A percentile compares a stretch with the other conserved stretches of the same genome.
Evolutionary conservation across 1,140 invertebrate genomes (phyloP).

Genomic region (Leptonema lineaticorne): DNA sequence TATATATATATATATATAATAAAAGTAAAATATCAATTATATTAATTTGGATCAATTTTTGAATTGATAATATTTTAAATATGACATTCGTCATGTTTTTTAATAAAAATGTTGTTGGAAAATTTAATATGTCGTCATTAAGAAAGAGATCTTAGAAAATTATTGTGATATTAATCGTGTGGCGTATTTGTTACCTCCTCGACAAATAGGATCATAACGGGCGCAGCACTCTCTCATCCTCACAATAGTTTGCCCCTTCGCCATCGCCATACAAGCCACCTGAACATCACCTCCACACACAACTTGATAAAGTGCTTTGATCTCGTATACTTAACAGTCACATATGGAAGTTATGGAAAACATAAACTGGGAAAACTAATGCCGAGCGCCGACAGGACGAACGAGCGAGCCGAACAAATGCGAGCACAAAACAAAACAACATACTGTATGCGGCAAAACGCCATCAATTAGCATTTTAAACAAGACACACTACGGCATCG

Average conservation of each 20-base stretch:
- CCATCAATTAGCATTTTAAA: not conserved
- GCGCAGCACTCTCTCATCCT: not conserved
- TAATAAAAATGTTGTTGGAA: too few species aligned
- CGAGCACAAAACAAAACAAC: not conserved
- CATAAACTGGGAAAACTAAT: slow-evolving; percentile 28
- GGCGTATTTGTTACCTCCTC: not conserved
- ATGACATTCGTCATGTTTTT: too few species aligned
- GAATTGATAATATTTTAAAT: too few species aligned
- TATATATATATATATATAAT: too few species aligned
- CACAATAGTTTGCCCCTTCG: slow-evolving; percentile 18
- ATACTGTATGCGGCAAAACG: not conserved
- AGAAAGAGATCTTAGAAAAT: too few species aligned
- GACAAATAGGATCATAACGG: not conserved
- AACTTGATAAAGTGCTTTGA: slow-evolving; percentile 26
- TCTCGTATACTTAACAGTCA: slow-evolving; percentile 30
- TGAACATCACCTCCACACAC: slow-evolving; percentile 27
- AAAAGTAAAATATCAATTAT: too few species aligned
- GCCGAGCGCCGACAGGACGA: not conserved
- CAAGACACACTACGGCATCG: too few species aligned
- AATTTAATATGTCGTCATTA: too few species aligned
- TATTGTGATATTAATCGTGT: not conserved
- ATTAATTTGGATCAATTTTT: too few species aligned
- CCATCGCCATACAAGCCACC: slow-evolving; percentile 1
- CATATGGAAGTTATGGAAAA: slow-evolving; percentile 32
- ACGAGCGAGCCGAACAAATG: not conserved